Base-by-base conservation (phyloP, 2,797 vertebrate species). In the Eupleurogrammus muticus region DNA sequence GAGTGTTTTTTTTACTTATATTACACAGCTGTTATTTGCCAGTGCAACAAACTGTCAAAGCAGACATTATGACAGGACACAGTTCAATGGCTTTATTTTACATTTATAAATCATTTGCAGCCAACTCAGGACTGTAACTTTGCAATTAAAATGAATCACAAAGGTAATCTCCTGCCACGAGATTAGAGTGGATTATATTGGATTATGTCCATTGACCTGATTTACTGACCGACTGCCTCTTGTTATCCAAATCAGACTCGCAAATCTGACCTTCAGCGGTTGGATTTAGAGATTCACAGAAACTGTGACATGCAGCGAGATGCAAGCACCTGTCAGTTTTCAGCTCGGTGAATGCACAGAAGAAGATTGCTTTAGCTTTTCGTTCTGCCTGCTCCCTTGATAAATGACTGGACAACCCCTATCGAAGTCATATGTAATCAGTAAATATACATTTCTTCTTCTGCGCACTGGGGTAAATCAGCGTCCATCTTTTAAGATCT, bases 101-200 rank as follows among this genome's bases (percentile, higher is more conserved):
- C 23, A 76, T 64, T 75, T 51, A 63, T n/a, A 78, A 69, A 72
- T 77, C 51, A 84, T 72, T 64, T 56, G 40, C 24, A 68, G 69
- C 70, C 75, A 89, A 88, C 81, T 74, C 47, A 5, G 80, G 86
- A 85, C 89, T 91, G 87, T 80, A 87, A 70, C 79, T 73, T 75
- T 57, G 85, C 82, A 90, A 91, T 92, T 92, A 91, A 85, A 83
- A 80, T 82, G 21, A 90, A 90, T 85, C 73, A 72, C 76, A 34
- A 44, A 77, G 49, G 79, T 89, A 91, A 91, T 92, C 87, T 82
- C 73, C 75, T 42, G 35, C 64, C 56, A 81, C 79, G 83, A 80
- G 90, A 90, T 92, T 91, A 90, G 79, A 81, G 73, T 74, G 87
- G 89, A 92, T 92, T 92, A 90, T 90, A 80, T 83, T 86, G 84